Evolutionary conservation across 2,113 vertebrate species (phyloP).

Genomic region (Oreochromis niloticus): DNA sequence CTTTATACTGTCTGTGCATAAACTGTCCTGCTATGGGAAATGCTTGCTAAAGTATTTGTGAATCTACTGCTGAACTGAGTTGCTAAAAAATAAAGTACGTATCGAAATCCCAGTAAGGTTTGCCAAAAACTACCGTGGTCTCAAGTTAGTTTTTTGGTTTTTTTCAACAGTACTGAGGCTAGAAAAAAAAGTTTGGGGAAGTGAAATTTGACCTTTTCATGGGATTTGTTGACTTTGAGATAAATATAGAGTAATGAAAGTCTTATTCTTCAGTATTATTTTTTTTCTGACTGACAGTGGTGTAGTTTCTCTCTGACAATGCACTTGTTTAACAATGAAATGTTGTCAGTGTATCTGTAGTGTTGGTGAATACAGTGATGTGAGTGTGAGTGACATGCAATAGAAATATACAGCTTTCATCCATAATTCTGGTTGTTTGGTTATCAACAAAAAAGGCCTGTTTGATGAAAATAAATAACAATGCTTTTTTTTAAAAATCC

Average conservation of each 20-base stretch:
- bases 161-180: background rate
- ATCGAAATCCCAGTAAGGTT: background rate
- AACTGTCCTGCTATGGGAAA: background rate
- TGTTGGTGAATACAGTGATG: slow-evolving; percentile 22
- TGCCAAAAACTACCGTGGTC: background rate
- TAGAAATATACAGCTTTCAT: background rate
- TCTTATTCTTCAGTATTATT: background rate
- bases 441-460: background rate
- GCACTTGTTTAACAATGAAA: background rate
- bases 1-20: background rate
- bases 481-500: background rate
- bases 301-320: background rate
- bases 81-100: background rate
- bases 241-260: background rate
- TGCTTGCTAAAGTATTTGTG: background rate
- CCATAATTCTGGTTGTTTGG: slow-evolving; percentile 20
- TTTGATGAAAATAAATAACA: slow-evolving; percentile 37
- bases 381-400: slow-evolving; percentile 18
- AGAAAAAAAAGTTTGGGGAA: background rate
- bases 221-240: background rate
- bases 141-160: background rate
- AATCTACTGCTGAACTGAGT: accelerated
- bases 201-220: background rate
- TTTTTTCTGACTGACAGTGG: background rate
- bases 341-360: slow-evolving; percentile 2